Evolutionary conservation across 2,113 vertebrate species (phyloP).

Genomic region (Takifugu bimaculatus): DNA sequence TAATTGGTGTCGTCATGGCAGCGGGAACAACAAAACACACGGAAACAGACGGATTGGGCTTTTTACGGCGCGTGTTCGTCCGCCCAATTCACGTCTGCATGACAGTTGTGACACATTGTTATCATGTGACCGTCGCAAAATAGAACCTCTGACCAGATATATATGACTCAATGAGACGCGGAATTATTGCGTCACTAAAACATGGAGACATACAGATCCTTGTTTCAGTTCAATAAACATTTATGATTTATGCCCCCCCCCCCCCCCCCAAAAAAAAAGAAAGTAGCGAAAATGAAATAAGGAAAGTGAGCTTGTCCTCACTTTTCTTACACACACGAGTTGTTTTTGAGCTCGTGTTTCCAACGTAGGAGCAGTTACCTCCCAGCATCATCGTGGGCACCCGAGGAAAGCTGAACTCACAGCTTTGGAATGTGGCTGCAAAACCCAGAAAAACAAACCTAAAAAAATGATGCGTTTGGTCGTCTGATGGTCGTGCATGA

Average conservation of each 20-base stretch:
- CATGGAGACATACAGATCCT: background rate
- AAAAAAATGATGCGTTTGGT: conserved; percentile 36
- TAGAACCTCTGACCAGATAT: no score
- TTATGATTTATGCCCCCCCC: no score
- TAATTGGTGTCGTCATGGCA: conserved; percentile 33
- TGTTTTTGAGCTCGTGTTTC: conserved; percentile 48
- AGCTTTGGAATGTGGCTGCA: conserved; percentile 70
- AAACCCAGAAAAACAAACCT: conserved; percentile 62
- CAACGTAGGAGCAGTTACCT: conserved; percentile 44
- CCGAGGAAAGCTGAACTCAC: conserved; percentile 69
- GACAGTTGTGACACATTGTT: background rate
- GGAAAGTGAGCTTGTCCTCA: background rate
- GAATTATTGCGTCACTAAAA: background rate
- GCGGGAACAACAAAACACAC: conserved; percentile 12
- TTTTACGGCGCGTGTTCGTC: background rate
- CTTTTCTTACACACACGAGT: conserved; percentile 1
- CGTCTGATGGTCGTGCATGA: conserved; percentile 27
- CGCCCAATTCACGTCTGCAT: background rate
- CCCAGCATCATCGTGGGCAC: conserved; percentile 63
- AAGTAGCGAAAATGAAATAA: no score
- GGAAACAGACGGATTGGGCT: background rate
- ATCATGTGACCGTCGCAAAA: background rate
- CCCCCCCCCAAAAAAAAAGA: background rate
- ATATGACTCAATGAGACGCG: background rate
- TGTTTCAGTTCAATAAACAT: background rate